phyloP scores from a whole-genome alignment of 2,113 vertebrate species.

The Talpa occidentalis region DNA sequence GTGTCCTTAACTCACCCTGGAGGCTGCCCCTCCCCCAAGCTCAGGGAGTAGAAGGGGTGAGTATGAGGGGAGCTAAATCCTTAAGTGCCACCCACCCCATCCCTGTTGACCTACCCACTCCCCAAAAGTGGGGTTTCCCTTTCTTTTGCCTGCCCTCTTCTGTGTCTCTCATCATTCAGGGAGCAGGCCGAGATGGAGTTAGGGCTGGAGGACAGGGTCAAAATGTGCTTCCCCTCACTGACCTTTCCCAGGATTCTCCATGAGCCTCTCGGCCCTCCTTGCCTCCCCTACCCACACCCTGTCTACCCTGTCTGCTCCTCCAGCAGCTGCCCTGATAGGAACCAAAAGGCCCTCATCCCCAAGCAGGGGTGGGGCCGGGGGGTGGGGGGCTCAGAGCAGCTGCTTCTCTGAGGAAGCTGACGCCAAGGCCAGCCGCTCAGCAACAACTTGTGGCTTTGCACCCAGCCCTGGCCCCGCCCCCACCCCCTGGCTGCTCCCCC shows the following conservation, averaged over 20 bases:
- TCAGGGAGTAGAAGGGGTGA: neutral
- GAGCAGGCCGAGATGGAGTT: slow-evolving; percentile 18
- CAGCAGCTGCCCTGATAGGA: slow-evolving; percentile 61
- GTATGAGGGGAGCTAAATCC: neutral
- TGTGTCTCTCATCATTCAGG: neutral
- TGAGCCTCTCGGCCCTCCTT: neutral
- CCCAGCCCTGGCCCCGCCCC: slow-evolving; percentile 17
- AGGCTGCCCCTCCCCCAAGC: neutral
- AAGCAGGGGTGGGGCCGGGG: neutral
- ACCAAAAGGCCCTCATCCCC: slow-evolving; percentile 30
- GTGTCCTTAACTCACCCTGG: slow-evolving; percentile 72
- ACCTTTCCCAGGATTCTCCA: neutral
- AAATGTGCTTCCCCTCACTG: neutral
- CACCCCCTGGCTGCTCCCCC: neutral
- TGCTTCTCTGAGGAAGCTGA: slow-evolving; percentile 75
- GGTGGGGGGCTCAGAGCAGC: slow-evolving; percentile 60
- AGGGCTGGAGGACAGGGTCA: neutral
- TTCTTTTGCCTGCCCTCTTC: neutral
- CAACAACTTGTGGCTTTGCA: slow-evolving; percentile 69
- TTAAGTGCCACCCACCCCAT: neutral
- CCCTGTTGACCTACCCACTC: too few species aligned
- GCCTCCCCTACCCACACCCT: neutral
- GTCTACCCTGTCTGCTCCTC: neutral
- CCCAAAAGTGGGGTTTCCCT: neutral
- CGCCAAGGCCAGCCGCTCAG: slow-evolving; percentile 57